Percentiles rank a stretch among this genome's conserved stretches.
These are phyloP conservation scores for Heliconius ethilla DNA, from an alignment of 2,888 invertebrate genomes.

Conservation along the genomic window DNA sequence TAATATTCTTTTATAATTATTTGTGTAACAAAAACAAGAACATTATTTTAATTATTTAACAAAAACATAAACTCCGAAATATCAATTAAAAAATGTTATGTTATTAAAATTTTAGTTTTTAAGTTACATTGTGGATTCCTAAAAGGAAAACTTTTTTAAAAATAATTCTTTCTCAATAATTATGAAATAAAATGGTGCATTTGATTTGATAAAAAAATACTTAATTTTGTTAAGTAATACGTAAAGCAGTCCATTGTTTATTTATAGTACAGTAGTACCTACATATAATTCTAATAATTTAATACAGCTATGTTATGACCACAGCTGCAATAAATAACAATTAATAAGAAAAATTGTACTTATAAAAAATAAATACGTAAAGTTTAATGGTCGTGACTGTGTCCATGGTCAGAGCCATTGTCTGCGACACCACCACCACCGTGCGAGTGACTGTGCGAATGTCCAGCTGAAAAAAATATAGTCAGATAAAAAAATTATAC, in stretches of 20 bases:
- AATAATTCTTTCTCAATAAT: too few species aligned
- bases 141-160: too few species aligned
- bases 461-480: slow-evolving; percentile 65
- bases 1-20: neutral
- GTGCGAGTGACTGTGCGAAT: slow-evolving; percentile 64
- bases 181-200: too few species aligned
- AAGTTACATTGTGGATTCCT: too few species aligned
- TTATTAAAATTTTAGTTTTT: neutral
- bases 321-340: slow-evolving; percentile 14
- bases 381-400: slow-evolving; percentile 37
- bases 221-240: neutral
- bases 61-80: neutral
- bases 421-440: slow-evolving; percentile 43
- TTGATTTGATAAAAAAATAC: too few species aligned
- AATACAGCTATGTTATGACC: neutral
- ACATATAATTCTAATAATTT: neutral
- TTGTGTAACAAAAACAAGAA: neutral
- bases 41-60: neutral
- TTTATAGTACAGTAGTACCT: neutral
- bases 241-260: neutral
- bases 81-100: neutral
- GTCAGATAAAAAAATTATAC: too few species aligned
- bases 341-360: slow-evolving; percentile 5
- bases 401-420: slow-evolving; percentile 34
- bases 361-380: neutral